Evolutionary conservation across 2,113 vertebrate genomes (phyloP).

Genomic region (Oncorhynchus tshawytscha): DNA sequence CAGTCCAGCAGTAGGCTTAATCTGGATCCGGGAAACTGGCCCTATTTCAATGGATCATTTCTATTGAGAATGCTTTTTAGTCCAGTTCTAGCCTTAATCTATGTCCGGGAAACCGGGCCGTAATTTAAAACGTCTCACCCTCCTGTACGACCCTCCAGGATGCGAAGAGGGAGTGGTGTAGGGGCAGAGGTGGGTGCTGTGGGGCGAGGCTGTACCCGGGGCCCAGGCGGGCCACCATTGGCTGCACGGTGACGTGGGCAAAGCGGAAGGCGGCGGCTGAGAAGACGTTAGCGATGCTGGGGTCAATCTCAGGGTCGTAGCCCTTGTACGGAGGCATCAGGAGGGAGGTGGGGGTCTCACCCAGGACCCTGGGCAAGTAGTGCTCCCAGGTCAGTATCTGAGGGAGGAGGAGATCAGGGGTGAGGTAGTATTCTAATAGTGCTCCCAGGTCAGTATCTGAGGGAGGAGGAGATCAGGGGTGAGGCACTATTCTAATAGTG

Average conservation of each 20-base stretch:
- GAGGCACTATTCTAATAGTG: conserved; percentile 50
- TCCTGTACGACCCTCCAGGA: conserved; percentile 78
- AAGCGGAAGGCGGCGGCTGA: conserved; percentile 78
- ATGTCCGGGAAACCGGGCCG: no score
- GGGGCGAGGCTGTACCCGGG: conserved; percentile 63
- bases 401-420: neutral
- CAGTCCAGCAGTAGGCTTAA: no score
- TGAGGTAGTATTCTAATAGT: conserved; percentile 45
- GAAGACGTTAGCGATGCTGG: conserved; percentile 75
- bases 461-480: neutral
- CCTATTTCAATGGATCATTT: no score
- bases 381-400: conserved; percentile 79
- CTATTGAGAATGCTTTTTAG: no score
- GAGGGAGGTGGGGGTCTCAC: conserved; percentile 43
- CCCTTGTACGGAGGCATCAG: conserved; percentile 68
- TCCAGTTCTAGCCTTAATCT: no score
- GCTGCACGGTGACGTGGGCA: conserved; percentile 78
- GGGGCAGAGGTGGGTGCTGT: conserved; percentile 67
- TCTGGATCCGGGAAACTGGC: no score
- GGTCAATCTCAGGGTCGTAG: conserved; percentile 67
- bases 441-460: conserved; percentile 78
- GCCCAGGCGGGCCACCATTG: conserved; percentile 68
- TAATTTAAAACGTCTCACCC: conserved; percentile 54
- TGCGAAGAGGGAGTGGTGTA: conserved; percentile 78
- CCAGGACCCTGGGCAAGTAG: conserved; percentile 74